Evolutionary conservation across 1,140 invertebrate species (phyloP).

Genomic region (Lethrus apterus): DNA sequence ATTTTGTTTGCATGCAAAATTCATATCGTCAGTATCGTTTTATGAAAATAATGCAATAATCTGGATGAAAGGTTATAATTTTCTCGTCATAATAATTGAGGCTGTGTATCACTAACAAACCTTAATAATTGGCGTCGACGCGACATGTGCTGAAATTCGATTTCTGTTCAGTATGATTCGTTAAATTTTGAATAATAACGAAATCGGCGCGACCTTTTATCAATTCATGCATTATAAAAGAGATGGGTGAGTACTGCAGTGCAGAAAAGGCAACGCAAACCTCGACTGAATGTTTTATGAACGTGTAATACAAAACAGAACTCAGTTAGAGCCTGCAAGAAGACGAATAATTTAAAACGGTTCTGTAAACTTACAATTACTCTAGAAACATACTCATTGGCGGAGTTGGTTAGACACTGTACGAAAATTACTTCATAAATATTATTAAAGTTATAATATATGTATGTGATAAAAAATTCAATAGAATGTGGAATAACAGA

Average conservation of each 20-base stretch:
- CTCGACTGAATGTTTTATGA: conserved; percentile 7
- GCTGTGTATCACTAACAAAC: neutral
- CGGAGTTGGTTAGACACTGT: neutral
- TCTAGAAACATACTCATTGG: conserved; percentile 1
- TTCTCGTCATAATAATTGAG: neutral
- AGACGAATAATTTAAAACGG: conserved; percentile 10
- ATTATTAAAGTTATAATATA: too few species aligned
- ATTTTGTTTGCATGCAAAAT: too few species aligned
- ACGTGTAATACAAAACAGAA: conserved; percentile 10
- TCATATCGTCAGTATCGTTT: too few species aligned
- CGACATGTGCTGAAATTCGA: conserved; percentile 13
- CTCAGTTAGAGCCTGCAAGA: conserved; percentile 11
- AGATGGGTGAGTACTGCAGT: conserved; percentile 7
- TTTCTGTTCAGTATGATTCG: conserved; percentile 11
- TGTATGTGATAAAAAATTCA: too few species aligned
- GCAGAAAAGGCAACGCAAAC: conserved; percentile 3
- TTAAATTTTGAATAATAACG: conserved; percentile 13
- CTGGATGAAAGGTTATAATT: conserved; percentile 2
- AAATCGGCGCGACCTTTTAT: neutral
- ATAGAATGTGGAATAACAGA: too few species aligned
- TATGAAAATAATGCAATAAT: too few species aligned
- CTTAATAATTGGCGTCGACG: conserved; percentile 3
- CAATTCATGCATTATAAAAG: conserved; percentile 9
- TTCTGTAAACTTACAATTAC: conserved; percentile 9
- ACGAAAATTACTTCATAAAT: too few species aligned